Evolutionary conservation across 2,888 invertebrate genomes (phyloP).

Genomic region (Geophilus truncorum): DNA sequence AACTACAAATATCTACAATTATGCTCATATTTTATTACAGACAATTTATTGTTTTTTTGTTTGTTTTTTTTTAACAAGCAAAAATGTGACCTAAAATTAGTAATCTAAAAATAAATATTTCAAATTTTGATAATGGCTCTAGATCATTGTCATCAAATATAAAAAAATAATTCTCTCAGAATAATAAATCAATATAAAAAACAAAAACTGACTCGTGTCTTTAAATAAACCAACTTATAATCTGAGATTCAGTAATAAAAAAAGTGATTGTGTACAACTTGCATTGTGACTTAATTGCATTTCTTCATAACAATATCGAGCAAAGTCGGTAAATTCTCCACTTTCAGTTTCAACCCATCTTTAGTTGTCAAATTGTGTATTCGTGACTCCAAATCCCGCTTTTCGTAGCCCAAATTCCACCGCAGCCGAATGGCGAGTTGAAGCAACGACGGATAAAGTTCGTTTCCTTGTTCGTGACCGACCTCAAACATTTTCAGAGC

Average conservation of each 20-base stretch:
- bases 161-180: neutral
- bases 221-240: too few relatives aligned
- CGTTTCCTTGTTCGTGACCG: constrained; percentile 40
- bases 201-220: neutral
- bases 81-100: neutral
- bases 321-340: constrained; percentile 40
- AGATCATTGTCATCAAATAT: neutral
- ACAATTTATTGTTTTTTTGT: too few relatives aligned
- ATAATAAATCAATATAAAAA: neutral
- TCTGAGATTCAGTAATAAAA: neutral
- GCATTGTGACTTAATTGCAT: constrained; percentile 17
- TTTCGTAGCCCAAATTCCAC: constrained; percentile 44
- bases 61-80: too few relatives aligned
- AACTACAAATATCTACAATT: neutral
- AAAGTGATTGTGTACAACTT: neutral
- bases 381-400: constrained; percentile 44
- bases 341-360: constrained; percentile 36
- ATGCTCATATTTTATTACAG: neutral
- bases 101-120: neutral
- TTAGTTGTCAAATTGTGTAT: constrained; percentile 40
- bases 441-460: constrained; percentile 39
- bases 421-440: constrained; percentile 32
- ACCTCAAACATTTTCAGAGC: constrained; percentile 40
- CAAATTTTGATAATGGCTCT: neutral
- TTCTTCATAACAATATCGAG: constrained; percentile 40